Evolutionary conservation across 2,113 vertebrate genomes (phyloP).

Genomic region (Indicator maculatus): DNA sequence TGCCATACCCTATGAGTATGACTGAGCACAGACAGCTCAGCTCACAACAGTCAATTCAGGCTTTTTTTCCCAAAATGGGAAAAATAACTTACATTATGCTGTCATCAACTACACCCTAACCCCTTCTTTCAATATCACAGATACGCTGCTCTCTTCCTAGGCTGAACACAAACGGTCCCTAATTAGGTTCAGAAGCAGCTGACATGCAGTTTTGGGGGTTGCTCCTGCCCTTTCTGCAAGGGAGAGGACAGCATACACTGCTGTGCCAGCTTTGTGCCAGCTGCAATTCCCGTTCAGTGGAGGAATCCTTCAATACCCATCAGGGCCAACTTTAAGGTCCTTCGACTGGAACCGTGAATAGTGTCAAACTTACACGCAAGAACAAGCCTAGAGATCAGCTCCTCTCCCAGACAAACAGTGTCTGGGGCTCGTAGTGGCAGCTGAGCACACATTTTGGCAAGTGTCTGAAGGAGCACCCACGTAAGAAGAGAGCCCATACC

Average conservation of each 20-base stretch:
- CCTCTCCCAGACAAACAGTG: neutral
- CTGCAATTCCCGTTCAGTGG: neutral
- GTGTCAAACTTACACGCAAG: neutral
- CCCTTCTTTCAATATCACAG: neutral
- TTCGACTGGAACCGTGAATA: neutral
- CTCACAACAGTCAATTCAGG: neutral
- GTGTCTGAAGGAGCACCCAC: neutral
- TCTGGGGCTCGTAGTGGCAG: neutral
- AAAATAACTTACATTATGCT: neutral
- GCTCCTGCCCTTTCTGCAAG: neutral
- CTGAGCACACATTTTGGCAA: neutral
- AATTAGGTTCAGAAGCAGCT: neutral
- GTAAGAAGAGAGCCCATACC: conserved; percentile 76
- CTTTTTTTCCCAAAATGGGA: neutral
- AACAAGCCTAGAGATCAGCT: neutral
- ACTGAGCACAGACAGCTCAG: neutral
- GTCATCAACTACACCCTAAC: neutral
- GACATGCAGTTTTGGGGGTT: neutral
- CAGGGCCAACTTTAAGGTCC: neutral
- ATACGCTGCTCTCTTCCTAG: neutral
- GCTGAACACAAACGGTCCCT: neutral
- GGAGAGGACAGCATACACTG: neutral
- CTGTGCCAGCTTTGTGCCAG: neutral
- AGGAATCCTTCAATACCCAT: neutral
- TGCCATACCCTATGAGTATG: neutral